Base-by-base conservation (phyloP, 2,113 vertebrate species). In the Xiphorhynchus elegans region DNA sequence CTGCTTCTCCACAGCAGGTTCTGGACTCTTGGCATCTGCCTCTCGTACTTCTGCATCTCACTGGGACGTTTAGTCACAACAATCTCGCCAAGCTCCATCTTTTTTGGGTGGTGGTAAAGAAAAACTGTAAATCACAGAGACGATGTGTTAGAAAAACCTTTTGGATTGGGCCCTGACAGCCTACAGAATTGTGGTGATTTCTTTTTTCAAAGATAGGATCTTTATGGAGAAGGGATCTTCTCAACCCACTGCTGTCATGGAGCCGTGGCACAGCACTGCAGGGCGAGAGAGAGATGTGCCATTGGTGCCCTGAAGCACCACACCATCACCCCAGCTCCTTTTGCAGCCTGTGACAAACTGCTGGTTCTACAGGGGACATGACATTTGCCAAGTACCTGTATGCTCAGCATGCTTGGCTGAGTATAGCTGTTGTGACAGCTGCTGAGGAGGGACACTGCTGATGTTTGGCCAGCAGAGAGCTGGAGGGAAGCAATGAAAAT, bases 21-120 rank as follows among this genome's bases (percentile, higher is more conserved):
- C 75, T 67, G 86, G 37, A 58, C 78, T 91, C 94, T 90, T 49
- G 97, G 12, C 18, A 47, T 50, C 47, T 86, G 15, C 52, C 77
- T 79, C 1, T 23, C 0, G 1, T 92, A 93, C 17, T 78, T 7
- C 6, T 86, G 63, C 63, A 63, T 95, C 56, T 97, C 91, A 0
- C 10, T 1, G 1, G 35, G 10, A 2, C 2, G 9, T 37, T 97
- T 84, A 10, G 84, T 62, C 69, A 97, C 97, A 50, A 97, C 77
- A 0, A 98, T 92, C 4, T 97, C 78, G 2, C 78, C 92, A 1
- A 97, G 97, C 6, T 98, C 97, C 98, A 98, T 98, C 93, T 95
- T 82, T 49, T 14, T 59, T 2, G 39, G 70, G 35, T 35, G 12
- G 4, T 75, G 69, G 52, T 17, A 66, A 87, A 53, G 11, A 14